phyloP scores from a whole-genome alignment of 2,797 vertebrate species.

The Phataginus tetradactyla region DNA sequence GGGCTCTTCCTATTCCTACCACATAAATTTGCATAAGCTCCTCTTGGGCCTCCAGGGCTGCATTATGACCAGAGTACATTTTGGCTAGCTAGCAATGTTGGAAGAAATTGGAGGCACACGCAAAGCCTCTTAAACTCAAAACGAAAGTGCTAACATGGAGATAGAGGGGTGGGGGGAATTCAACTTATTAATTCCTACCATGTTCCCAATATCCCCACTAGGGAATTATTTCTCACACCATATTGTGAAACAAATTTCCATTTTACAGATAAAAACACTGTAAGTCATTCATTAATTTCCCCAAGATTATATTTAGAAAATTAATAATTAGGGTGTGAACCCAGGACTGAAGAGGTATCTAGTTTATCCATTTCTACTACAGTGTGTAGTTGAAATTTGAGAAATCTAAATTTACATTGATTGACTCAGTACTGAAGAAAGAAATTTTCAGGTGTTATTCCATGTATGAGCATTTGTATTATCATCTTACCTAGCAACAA shows the following conservation, averaged over 20 bases:
- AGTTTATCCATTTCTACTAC: not conserved
- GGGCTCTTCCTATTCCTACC: not conserved
- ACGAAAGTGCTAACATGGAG: not conserved
- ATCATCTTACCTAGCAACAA: not conserved
- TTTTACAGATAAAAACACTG: not conserved
- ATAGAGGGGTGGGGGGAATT: not conserved
- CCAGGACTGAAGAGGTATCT: not conserved
- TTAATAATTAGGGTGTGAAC: not conserved
- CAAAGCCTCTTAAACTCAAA: not conserved
- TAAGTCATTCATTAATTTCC: not conserved
- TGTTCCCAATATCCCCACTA: not conserved
- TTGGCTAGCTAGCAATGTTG: not conserved
- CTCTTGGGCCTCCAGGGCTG: not conserved
- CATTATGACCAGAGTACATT: not conserved
- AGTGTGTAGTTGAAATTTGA: not conserved
- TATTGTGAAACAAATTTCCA: not conserved
- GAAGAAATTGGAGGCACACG: not conserved
- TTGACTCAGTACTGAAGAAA: not conserved
- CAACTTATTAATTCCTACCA: not conserved
- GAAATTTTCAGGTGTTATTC: not conserved
- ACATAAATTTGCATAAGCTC: not conserved
- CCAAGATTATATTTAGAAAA: not conserved
- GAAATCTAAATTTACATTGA: not conserved
- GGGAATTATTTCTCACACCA: not conserved
- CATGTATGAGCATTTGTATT: not conserved